phyloP scores from a whole-genome alignment of 35 echinoderm and acorn worm genomes.

The Diadema setosum region DNA sequence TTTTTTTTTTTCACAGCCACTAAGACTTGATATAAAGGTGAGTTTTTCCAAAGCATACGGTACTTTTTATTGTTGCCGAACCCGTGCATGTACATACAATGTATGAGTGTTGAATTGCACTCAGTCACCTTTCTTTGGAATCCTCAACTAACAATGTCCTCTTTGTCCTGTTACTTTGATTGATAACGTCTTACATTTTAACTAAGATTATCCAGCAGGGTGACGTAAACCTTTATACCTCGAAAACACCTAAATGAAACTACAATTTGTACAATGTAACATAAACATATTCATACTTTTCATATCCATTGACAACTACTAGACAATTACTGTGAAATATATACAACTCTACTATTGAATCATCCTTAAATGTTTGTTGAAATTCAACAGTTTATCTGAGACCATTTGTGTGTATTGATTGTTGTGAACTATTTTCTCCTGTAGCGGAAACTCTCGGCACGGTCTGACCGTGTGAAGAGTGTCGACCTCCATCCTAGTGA shows the following conservation, averaged over 20 bases:
- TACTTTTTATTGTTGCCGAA: too few species aligned
- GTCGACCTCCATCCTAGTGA: conserved; percentile 95
- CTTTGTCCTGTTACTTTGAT: not conserved
- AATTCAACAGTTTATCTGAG: not conserved
- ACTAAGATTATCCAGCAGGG: not conserved
- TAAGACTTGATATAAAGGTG: conserved; percentile 98
- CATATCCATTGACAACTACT: too few species aligned
- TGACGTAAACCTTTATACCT: too few species aligned
- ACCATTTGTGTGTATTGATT: not conserved
- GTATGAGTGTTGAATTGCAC: not conserved
- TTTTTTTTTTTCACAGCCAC: conserved; percentile 66
- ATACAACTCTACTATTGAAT: too few species aligned
- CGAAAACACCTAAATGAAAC: too few species aligned
- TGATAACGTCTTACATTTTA: not conserved
- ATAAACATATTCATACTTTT: too few species aligned
- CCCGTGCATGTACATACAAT: too few species aligned
- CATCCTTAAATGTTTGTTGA: not conserved
- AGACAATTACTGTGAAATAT: too few species aligned
- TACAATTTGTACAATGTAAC: too few species aligned
- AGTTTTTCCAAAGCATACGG: not conserved
- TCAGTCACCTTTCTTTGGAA: not conserved
- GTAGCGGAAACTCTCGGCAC: conserved; percentile 88
- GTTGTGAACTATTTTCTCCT: not conserved
- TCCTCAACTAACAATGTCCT: not conserved
- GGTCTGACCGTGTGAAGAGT: conserved; percentile 96